Conservation (phyloP, 2,888 invertebrate genomes). For the Sinotaia quadrata region DNA sequence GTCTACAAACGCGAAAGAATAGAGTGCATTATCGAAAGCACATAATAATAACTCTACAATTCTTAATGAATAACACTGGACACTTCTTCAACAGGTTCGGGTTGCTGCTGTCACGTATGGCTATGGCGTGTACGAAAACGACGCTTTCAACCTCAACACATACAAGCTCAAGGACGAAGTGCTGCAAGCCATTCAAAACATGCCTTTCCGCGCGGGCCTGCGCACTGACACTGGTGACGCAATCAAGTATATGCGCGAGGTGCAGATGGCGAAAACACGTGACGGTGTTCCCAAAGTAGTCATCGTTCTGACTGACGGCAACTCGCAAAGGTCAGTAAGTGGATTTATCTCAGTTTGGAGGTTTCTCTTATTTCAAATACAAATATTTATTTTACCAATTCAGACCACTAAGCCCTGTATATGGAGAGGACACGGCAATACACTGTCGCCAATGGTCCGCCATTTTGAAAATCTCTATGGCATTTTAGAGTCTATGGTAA, state of each 20-base stretch:
- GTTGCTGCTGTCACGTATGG: conserved; percentile 31
- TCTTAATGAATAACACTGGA: no score
- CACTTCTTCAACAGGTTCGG: conserved; percentile 16
- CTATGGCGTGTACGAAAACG: conserved; percentile 21
- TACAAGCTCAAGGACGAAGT: conserved; percentile 30
- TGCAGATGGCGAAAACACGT: conserved; percentile 24
- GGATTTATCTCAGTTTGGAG: not conserved
- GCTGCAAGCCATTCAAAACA: conserved; percentile 15
- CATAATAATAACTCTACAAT: no score
- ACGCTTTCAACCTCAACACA: conserved; percentile 30
- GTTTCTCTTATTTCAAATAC: not conserved
- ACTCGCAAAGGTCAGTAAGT: conserved; percentile 30
- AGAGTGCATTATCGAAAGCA: no score
- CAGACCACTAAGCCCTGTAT: no score
- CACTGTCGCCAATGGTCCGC: no score
- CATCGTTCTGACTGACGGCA: conserved; percentile 37
- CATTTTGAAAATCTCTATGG: no score
- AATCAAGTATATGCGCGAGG: conserved; percentile 30
- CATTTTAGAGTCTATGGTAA: no score
- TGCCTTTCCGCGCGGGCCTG: conserved; percentile 26
- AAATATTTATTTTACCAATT: no score
- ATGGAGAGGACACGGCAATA: no score
- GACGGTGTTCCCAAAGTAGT: conserved; percentile 15
- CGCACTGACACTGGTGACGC: conserved; percentile 33
- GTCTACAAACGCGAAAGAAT: no score